These are phyloP conservation scores for Etheostoma nigrum DNA, from an alignment of 2,797 vertebrate species.

Conservation along the genomic window DNA sequence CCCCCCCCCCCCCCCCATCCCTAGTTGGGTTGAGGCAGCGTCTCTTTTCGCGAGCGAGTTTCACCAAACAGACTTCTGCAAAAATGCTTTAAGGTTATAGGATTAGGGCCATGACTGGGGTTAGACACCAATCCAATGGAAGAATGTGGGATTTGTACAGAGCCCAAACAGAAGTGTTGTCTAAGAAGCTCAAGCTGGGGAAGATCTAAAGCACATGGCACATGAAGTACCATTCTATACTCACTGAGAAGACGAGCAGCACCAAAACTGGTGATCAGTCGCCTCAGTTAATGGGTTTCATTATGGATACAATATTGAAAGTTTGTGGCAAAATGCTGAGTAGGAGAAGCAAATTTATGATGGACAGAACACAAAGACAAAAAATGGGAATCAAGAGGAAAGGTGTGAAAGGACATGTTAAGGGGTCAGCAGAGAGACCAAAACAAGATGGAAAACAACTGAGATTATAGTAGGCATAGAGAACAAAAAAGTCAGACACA, in stretches of 20 bases:
- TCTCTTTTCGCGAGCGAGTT: constrained; percentile 31
- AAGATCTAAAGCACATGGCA: constrained; percentile 7
- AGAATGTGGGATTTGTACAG: constrained; percentile 33
- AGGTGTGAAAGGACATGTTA: not conserved
- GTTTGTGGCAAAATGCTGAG: not conserved
- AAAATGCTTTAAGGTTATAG: constrained; percentile 55
- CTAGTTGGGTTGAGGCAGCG: constrained; percentile 25
- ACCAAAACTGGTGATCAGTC: not conserved
- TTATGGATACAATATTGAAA: not conserved
- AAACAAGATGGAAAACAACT: not conserved
- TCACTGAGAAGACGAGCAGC: not conserved
- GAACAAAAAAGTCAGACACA: not conserved
- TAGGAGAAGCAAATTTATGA: not conserved
- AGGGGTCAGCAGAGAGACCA: not conserved
- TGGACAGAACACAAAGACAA: not conserved
- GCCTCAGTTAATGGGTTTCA: not conserved
- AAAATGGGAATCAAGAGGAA: not conserved
- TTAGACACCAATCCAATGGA: constrained; percentile 45
- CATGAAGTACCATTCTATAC: constrained; percentile 2
- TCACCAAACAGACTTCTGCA: constrained; percentile 44
- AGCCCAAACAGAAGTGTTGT: constrained; percentile 29
- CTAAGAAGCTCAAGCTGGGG: constrained; percentile 12
- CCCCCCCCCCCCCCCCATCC: not conserved
- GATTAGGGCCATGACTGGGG: constrained; percentile 52
- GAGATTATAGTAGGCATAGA: not conserved